Evolutionary conservation across 2,797 vertebrate genomes (phyloP), one percentile per base, ranked within the genome.

Genomic region (Enteromius mattozi): DNA sequence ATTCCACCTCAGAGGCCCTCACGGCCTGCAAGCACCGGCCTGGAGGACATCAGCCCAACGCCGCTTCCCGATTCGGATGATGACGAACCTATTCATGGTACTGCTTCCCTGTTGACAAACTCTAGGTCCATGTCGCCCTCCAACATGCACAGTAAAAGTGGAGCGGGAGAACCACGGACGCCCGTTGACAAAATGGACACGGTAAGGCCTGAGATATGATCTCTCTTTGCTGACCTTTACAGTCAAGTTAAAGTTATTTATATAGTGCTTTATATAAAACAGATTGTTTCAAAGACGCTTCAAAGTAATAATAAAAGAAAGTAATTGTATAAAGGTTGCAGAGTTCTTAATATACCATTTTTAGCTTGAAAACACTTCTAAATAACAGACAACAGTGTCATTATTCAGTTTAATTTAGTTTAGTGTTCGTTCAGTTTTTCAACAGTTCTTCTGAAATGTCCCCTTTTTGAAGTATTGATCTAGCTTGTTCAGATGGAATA

Each of bases 31-130:
- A 99, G 98, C 93, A 99, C 96, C 0, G 97, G 98, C 84, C 92
- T 99, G 90, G 98, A 99, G 92, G 98, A 99, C 81, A 97, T 99
- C 85, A 99, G 98, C 88, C 98, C 98, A 0, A 99, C 98, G 0
- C 98, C 98, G 0, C 94, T 99, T 91, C 97, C 98, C 0, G 98
- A 99, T 90, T 99, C 98, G 0, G 98, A 99, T 0, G 96, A 97
- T 0, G 98, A 99, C 0, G 98, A 97, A 81, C 93, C 94, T 0
- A 91, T 96, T 79, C 90, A 90, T 59, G 93, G 95, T 75, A 95
- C 94, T 0, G 93, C 94, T 79, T 88, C 94, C 1, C 86, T 95
- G 40, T 63, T 95, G 81, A 95, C 94, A 87, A 96, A 91, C 86
- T 92, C 93, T 7, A 89, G 92, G 88, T 90, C 89, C 17, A 69